Percentiles rank a stretch among this genome's conserved stretches.
Evolutionary conservation across 92 coral and sea anemone species (phyloP).

Genomic region (Paramuricea clavata): DNA sequence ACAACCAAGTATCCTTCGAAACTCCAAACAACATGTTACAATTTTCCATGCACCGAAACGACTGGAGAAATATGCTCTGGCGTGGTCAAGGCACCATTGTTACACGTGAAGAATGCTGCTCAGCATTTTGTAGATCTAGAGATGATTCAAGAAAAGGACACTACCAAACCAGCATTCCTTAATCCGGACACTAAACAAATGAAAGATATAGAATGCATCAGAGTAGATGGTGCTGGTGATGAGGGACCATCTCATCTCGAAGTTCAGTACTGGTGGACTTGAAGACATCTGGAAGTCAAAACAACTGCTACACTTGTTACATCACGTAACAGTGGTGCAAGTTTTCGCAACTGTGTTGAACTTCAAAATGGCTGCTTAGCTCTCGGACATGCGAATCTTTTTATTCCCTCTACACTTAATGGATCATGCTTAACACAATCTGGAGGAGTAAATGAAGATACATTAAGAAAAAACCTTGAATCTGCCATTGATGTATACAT

Average conservation of each 20-base stretch:
- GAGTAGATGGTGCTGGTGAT: constrained; percentile 67
- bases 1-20: constrained; percentile 27
- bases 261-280: constrained; percentile 74
- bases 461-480: constrained; percentile 59
- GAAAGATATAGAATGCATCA: constrained; percentile 53
- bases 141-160: constrained; percentile 53
- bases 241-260: constrained; percentile 72
- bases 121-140: constrained; percentile 48
- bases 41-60: constrained; percentile 20
- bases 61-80: constrained; percentile 47
- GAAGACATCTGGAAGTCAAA: constrained; percentile 42
- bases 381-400: constrained; percentile 67
- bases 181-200: constrained; percentile 47
- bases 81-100: constrained; percentile 28
- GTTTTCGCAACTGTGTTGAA: constrained; percentile 70
- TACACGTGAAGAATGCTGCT: constrained; percentile 43
- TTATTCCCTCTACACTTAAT: constrained; percentile 78
- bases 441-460: constrained; percentile 56
- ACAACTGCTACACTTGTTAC: constrained; percentile 53
- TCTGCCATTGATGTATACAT: constrained; percentile 73
- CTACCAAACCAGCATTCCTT: constrained; percentile 50
- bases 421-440: constrained; percentile 54
- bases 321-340: constrained; percentile 70
- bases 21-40: constrained; percentile 39
- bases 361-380: constrained; percentile 77